Percentiles rank a stretch among this genome's conserved stretches.
phyloP scores from a whole-genome alignment of 2,113 vertebrate genomes.

The Chrysemys picta region DNA sequence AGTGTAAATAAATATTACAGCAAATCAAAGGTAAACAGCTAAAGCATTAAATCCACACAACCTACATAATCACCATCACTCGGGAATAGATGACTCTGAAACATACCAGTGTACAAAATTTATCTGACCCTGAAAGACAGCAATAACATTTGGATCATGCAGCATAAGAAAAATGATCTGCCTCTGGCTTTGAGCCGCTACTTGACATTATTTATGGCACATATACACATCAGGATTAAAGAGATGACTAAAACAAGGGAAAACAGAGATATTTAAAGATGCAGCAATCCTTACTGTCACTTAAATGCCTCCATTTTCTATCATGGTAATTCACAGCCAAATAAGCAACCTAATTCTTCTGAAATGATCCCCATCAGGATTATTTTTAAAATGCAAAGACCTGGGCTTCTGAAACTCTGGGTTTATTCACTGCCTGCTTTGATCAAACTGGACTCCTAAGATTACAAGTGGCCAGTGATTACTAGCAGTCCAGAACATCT shows the following conservation, averaged over 20 bases:
- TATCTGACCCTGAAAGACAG: neutral
- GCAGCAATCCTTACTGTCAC: neutral
- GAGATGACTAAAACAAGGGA: neutral
- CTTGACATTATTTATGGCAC: neutral
- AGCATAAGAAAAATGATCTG: neutral
- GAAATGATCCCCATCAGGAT: neutral
- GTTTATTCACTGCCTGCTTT: neutral
- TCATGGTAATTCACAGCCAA: neutral
- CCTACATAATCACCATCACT: neutral
- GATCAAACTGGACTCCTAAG: neutral
- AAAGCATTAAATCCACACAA: neutral
- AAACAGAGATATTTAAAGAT: neutral
- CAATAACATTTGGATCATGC: neutral
- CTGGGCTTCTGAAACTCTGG: neutral
- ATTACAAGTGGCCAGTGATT: neutral
- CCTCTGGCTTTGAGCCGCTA: neutral
- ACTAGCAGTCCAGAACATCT: neutral
- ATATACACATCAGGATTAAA: neutral
- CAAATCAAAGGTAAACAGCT: neutral
- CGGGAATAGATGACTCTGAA: neutral
- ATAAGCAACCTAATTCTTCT: neutral
- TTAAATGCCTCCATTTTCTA: neutral
- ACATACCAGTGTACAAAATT: neutral
- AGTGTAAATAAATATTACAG: neutral
- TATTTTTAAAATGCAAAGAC: neutral